phyloP scores from a whole-genome alignment of 2,797 vertebrate species.

The Prionace glauca region DNA sequence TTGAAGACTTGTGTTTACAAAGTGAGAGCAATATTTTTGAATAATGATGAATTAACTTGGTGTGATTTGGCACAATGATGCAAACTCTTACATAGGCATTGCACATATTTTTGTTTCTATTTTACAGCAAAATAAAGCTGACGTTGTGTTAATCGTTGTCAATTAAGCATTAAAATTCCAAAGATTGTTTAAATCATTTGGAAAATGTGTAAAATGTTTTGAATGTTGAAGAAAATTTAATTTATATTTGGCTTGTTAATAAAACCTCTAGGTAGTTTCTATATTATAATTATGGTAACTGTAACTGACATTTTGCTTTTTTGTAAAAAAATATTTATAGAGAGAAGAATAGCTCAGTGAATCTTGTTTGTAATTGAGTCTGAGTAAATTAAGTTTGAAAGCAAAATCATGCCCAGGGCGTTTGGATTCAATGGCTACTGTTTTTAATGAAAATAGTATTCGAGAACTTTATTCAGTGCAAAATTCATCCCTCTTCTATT shows the following conservation, averaged over 20 bases:
- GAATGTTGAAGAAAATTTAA: neutral
- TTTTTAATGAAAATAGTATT: neutral
- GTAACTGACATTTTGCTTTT: neutral
- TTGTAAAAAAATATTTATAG: too few relatives aligned
- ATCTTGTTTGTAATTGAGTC: neutral
- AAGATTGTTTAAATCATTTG: neutral
- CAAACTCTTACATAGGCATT: neutral
- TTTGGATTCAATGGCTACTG: neutral
- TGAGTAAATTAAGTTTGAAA: neutral
- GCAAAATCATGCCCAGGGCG: neutral
- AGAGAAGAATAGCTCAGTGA: neutral
- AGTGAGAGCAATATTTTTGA: neutral
- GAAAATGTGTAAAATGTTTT: neutral
- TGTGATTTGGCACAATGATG: neutral
- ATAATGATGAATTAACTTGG: neutral
- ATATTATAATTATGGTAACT: neutral
- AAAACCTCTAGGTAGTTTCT: neutral
- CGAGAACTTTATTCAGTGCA: neutral
- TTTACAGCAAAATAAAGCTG: neutral
- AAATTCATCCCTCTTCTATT: neutral
- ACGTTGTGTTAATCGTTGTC: too few relatives aligned
- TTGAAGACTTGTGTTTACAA: neutral
- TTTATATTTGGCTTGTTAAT: neutral
- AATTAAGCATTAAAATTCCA: neutral
- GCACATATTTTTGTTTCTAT: neutral